Conservation (phyloP, 2,797 vertebrate genomes). For the Pseudochromis fuscus region DNA sequence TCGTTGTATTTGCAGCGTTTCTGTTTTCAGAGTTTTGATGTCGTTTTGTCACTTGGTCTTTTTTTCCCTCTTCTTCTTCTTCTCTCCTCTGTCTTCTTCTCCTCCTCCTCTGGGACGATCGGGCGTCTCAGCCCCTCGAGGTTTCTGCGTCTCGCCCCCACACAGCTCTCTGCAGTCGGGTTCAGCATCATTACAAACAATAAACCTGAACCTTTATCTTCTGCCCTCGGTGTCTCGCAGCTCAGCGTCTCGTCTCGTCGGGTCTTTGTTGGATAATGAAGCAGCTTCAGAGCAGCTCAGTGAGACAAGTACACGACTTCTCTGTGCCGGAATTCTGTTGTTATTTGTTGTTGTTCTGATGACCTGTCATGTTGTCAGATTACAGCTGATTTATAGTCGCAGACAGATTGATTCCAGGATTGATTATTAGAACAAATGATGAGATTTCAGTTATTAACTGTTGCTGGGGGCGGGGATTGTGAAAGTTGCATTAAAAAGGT, state of each 20-base stretch:
- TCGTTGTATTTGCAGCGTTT: background rate
- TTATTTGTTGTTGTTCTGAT: background rate
- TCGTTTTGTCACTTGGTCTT: constrained; percentile 2
- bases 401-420: no score
- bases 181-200: constrained; percentile 44
- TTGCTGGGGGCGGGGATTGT: no score
- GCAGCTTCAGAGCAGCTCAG: background rate
- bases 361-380: background rate
- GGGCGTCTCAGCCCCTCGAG: constrained; percentile 4
- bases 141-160: constrained; percentile 22
- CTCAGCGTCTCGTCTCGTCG: background rate
- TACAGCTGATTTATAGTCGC: no score
- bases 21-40: constrained; percentile 5
- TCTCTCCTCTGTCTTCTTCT: no score
- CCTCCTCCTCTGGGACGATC: background rate
- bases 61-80: constrained; percentile 1
- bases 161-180: background rate
- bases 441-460: no score
- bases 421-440: no score
- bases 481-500: no score
- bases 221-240: background rate
- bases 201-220: constrained; percentile 33
- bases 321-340: background rate
- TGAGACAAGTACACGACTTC: no score
- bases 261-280: constrained; percentile 4